phyloP scores from a whole-genome alignment of 2,797 vertebrate species.

The Gymnoscopelus braueri region DNA sequence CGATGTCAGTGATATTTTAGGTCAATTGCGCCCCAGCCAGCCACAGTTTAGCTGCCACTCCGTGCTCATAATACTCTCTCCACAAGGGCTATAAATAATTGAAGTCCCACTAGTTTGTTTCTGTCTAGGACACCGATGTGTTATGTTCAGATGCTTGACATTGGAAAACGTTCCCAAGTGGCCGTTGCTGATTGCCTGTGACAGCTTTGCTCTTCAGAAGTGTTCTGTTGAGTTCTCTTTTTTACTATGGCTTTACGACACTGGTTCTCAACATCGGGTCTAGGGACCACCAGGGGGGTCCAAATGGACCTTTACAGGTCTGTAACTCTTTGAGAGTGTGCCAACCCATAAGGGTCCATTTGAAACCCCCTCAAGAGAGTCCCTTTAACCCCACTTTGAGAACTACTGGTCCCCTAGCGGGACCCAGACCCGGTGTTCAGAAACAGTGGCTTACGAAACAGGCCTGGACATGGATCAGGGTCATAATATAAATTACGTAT shows the following conservation, averaged over 20 bases:
- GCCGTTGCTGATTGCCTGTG: slow-evolving; percentile 15
- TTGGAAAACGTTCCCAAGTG: slow-evolving; percentile 18
- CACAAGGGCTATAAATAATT: slow-evolving; percentile 40
- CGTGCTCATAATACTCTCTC: slow-evolving; percentile 28
- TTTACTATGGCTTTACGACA: slow-evolving; percentile 9
- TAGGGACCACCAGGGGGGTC: too few relatives aligned
- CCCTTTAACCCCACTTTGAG: too few relatives aligned
- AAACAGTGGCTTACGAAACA: too few relatives aligned
- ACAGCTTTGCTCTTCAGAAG: slow-evolving; percentile 33
- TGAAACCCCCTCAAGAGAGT: too few relatives aligned
- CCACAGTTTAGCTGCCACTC: slow-evolving; percentile 1
- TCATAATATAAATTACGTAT: too few relatives aligned
- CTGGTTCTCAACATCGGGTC: slow-evolving; percentile 6
- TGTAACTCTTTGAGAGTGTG: too few relatives aligned
- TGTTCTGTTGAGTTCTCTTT: slow-evolving; percentile 36
- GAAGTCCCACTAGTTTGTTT: slow-evolving; percentile 30
- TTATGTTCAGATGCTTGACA: slow-evolving; percentile 44
- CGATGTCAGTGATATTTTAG: slow-evolving; percentile 43
- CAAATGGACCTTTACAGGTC: too few relatives aligned
- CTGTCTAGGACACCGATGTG: slow-evolving; percentile 31
- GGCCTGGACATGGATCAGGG: too few relatives aligned
- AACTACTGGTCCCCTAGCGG: too few relatives aligned
- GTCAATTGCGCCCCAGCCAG: slow-evolving; percentile 30
- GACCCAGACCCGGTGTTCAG: too few relatives aligned
- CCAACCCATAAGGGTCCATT: too few relatives aligned